Evolutionary conservation across 2,797 vertebrate species (phyloP), one percentile per base, ranked within the genome.

Genomic region (Ambastaia sidthimunki): DNA sequence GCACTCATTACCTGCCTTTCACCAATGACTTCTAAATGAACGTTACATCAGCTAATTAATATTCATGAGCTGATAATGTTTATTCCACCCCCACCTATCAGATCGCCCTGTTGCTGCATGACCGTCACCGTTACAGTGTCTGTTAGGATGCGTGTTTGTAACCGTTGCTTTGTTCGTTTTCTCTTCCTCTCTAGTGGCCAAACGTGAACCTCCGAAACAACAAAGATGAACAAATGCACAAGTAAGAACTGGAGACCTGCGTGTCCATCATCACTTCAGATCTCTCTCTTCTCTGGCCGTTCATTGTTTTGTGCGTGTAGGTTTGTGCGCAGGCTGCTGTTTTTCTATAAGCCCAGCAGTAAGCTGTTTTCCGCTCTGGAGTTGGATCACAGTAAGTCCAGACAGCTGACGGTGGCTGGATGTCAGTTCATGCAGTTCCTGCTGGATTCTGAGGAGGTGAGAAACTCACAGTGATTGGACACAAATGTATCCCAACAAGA

Each of bases 291-390:
- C 41, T 44, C 41, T 44, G 41, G 10, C 9, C 41, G 10, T 44
- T 44, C 2, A 9, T 44, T 28, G 28, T 28, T 4, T 28, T 54
- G 15, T 41, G 13, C 71, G 23, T 0, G 59, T 82, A 96, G 95
- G 86, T 96, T 96, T 91, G 94, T 96, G 48, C 92, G 93, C 65
- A 92, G 95, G 80, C 85, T 96, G 59, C 91, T 96, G 1, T 95
- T 94, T 89, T 96, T 96, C 91, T 96, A 95, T 81, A 96, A 96
- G 77, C 95, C 96, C 65, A 96, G 95, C 90, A 95, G 95, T 88
- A 95, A 94, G 72, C 90, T 96, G 7, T 96, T 94, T 82, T 92
- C 94, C 63, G 93, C 89, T 83, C 84, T 96, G 85, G 94, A 95
- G 87, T 83, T 96, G 86, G 94, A 95, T 76, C 94, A 95, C 83